Percentiles rank a stretch among this genome's conserved stretches.
Evolutionary conservation across 2,888 invertebrate genomes (phyloP).

Genomic region (Ormyrus thymus): DNA sequence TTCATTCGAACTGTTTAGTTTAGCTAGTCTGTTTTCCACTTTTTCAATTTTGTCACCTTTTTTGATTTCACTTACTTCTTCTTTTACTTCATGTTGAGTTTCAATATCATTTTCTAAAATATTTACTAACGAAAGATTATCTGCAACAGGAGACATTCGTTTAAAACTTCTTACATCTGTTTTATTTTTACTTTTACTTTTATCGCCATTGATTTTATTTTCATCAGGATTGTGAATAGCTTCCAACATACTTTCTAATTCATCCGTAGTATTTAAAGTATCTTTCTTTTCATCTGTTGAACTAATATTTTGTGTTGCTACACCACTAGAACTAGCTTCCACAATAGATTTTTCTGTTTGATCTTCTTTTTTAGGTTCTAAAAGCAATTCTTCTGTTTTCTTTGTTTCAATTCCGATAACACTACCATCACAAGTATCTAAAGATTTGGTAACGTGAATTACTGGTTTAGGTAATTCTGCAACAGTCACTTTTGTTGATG

Average conservation of each 20-base stretch:
- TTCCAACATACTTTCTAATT: constrained; percentile 74
- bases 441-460: constrained; percentile 24
- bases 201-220: constrained; percentile 65
- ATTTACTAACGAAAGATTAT: constrained; percentile 72
- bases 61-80: constrained; percentile 33
- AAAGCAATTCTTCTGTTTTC: constrained; percentile 50
- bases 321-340: constrained; percentile 45
- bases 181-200: constrained; percentile 61
- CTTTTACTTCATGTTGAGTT: constrained; percentile 58
- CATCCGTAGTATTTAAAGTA: constrained; percentile 73
- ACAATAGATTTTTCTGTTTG: constrained; percentile 27
- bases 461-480: constrained; percentile 64
- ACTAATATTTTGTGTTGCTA: constrained; percentile 9
- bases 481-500: constrained; percentile 67
- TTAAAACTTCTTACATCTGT: constrained; percentile 65
- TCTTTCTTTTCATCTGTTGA: constrained; percentile 67
- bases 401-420: constrained; percentile 76
- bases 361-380: constrained; percentile 37
- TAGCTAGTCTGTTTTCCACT: constrained; percentile 47
- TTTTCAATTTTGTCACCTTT: constrained; percentile 30
- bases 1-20: constrained; percentile 27
- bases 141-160: constrained; percentile 71
- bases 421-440: constrained; percentile 72
- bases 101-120: constrained; percentile 66
- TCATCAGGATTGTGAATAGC: constrained; percentile 73